These are phyloP conservation scores for Chorisops tibialis DNA, from an alignment of 2,888 invertebrate genomes.

Conservation along the genomic window DNA sequence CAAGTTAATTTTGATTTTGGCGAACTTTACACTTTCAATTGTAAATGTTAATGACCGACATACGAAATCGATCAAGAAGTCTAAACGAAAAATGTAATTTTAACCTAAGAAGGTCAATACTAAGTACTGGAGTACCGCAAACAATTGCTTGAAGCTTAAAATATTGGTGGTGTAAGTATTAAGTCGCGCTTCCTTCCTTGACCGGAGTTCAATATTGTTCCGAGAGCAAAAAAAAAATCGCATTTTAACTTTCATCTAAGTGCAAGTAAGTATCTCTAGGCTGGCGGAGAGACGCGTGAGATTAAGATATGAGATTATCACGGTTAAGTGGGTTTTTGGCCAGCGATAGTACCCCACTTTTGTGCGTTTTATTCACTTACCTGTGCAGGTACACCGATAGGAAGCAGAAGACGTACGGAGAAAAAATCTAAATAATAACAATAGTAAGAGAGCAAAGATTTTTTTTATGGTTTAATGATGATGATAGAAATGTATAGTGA, in stretches of 20 bases:
- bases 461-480: no score
- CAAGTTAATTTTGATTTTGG: background rate
- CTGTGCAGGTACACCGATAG: no score
- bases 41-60: conserved; percentile 25
- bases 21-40: conserved; percentile 21
- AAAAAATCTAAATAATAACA: no score
- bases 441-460: no score
- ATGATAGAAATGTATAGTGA: no score
- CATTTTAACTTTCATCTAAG: conserved; percentile 11
- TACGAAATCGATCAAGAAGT: conserved; percentile 7
- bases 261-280: background rate
- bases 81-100: background rate
- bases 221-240: conserved; percentile 3
- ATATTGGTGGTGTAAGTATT: background rate
- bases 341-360: no score
- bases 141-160: background rate
- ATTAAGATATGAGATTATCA: no score
- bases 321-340: no score
- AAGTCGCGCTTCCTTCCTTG: conserved; percentile 12
- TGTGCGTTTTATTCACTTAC: no score
- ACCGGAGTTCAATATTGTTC: conserved; percentile 15
- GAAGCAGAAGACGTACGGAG: no score
- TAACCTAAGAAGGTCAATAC: conserved; percentile 18
- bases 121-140: background rate
- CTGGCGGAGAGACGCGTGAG: no score